Evolutionary conservation across 2,113 vertebrate species (phyloP).

Genomic region (Silurus asotus): DNA sequence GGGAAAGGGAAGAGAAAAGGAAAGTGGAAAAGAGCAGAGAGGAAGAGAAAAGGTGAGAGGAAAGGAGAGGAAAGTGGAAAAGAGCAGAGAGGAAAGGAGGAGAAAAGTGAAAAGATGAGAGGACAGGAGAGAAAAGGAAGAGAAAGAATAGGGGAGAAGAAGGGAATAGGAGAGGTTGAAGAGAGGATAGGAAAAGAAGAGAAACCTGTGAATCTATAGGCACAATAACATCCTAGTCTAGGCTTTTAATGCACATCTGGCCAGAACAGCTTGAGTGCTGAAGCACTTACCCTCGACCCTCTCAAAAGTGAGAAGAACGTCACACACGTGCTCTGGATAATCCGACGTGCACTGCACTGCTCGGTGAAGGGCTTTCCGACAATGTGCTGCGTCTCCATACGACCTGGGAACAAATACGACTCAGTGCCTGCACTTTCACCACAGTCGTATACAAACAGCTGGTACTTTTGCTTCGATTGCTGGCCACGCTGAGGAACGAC

Average conservation of each 20-base stretch:
- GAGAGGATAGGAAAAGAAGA: neutral
- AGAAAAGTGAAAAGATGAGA: neutral
- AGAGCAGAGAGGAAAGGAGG: neutral
- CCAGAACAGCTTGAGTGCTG: neutral
- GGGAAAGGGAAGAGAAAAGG: neutral
- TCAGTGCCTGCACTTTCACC: neutral
- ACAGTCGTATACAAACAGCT: neutral
- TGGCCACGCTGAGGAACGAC: neutral
- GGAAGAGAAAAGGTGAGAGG: neutral
- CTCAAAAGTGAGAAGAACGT: slow-evolving; percentile 92
- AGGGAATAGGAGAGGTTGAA: neutral
- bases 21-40: neutral
- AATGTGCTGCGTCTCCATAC: slow-evolving; percentile 86
- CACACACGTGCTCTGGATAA: slow-evolving; percentile 95
- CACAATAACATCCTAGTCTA: neutral
- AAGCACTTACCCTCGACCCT: slow-evolving; percentile 86
- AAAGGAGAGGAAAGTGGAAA: neutral
- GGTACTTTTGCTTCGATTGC: no score
- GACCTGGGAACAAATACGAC: slow-evolving; percentile 71
- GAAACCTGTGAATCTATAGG: neutral
- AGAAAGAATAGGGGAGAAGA: neutral
- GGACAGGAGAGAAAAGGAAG: neutral
- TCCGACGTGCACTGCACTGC: slow-evolving; percentile 94
- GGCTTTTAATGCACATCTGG: neutral
- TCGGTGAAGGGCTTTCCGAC: slow-evolving; percentile 90